Percentiles rank a stretch among this genome's conserved stretches.
Evolutionary conservation across 2,888 invertebrate species (phyloP).

Genomic region (Tetheella fluctuosa): DNA sequence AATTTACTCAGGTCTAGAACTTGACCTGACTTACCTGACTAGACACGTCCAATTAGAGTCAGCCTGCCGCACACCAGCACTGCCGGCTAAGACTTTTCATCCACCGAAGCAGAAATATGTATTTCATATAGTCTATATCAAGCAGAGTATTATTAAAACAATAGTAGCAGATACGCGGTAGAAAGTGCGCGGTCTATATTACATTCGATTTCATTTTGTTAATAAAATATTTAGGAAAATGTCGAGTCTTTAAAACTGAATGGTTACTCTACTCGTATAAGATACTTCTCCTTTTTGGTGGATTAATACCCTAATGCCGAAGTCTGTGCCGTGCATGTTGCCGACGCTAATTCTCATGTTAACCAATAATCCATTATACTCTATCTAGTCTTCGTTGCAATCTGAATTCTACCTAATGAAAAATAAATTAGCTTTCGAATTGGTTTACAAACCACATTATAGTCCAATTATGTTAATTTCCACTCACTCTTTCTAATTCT

Average conservation of each 20-base stretch:
- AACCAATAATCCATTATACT: not conserved
- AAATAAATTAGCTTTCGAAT: not conserved
- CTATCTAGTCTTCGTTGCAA: not conserved
- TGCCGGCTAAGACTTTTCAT: not conserved
- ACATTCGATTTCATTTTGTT: too few relatives aligned
- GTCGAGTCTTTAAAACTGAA: not conserved
- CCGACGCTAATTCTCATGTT: not conserved
- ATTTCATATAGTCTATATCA: not conserved
- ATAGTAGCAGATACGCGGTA: too few relatives aligned
- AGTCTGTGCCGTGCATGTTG: not conserved
- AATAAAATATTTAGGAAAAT: too few relatives aligned
- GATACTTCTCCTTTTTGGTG: not conserved
- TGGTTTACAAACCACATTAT: not conserved
- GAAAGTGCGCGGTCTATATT: too few relatives aligned
- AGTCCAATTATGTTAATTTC: not conserved
- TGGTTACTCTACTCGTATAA: not conserved
- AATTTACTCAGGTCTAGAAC: not conserved
- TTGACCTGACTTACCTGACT: not conserved
- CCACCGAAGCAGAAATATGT: not conserved
- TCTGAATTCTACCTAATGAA: not conserved
- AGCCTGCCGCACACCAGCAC: not conserved
- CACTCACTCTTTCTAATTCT: not conserved
- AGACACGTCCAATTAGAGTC: slow-evolving; percentile 7
- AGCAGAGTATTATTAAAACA: too few relatives aligned
- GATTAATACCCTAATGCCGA: not conserved